Evolutionary conservation across 1,140 invertebrate species (phyloP).

Genomic region (Gyrodactylus salaris): DNA sequence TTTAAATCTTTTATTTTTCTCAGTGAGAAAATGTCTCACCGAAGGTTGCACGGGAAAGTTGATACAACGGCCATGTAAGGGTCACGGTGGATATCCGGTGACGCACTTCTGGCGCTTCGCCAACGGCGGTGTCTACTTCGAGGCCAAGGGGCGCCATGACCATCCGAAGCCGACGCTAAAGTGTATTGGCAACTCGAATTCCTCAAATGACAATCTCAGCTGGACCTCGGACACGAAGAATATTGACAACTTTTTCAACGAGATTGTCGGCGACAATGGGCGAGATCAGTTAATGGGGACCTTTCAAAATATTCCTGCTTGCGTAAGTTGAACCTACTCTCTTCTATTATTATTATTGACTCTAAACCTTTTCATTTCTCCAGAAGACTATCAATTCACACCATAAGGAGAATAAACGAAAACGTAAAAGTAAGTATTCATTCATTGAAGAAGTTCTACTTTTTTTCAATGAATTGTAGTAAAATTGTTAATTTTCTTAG

Average conservation of each 20-base stretch:
- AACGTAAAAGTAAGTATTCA: too few relatives aligned
- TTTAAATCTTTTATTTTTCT: slow-evolving; percentile 46
- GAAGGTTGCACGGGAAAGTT: slow-evolving; percentile 43
- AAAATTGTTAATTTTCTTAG: too few relatives aligned
- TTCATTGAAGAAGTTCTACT: too few relatives aligned
- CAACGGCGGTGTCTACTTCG: slow-evolving; percentile 58
- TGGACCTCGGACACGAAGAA: not conserved
- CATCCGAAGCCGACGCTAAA: slow-evolving; percentile 40
- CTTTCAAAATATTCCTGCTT: too few relatives aligned
- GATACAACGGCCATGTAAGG: slow-evolving; percentile 55
- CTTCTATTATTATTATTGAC: too few relatives aligned
- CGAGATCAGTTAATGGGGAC: too few relatives aligned
- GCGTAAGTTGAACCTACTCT: too few relatives aligned
- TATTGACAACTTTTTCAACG: not conserved
- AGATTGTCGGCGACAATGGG: too few relatives aligned
- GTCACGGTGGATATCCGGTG: slow-evolving; percentile 80
- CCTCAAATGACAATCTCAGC: not conserved
- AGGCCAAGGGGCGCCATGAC: slow-evolving; percentile 72
- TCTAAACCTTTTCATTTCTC: too few relatives aligned
- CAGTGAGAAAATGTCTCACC: slow-evolving; percentile 58
- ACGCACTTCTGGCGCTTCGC: slow-evolving; percentile 79
- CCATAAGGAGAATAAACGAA: too few relatives aligned
- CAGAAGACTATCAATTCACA: too few relatives aligned
- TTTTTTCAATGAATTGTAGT: too few relatives aligned
- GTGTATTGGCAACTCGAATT: not conserved